phyloP scores from a whole-genome alignment of 2,888 invertebrate genomes.

The Scrobipalpa costella region DNA sequence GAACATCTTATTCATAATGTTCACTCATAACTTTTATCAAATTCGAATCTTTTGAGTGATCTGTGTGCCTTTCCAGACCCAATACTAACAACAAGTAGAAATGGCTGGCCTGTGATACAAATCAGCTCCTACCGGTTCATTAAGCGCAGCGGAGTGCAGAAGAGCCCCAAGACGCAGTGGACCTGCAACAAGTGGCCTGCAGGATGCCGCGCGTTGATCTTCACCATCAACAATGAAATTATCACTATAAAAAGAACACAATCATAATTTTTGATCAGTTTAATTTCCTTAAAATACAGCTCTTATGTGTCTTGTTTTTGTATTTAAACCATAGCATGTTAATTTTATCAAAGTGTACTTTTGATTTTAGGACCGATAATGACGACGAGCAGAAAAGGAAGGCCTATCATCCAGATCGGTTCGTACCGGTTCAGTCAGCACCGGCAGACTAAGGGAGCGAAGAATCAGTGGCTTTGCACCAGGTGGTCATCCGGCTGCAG shows the following conservation, averaged over 20 bases:
- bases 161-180: constrained; percentile 39
- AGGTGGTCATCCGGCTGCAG: no score
- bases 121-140: constrained; percentile 46
- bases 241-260: constrained; percentile 10
- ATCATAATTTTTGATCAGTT: no score
- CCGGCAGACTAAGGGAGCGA: constrained; percentile 30
- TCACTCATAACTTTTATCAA: no score
- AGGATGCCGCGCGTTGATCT: constrained; percentile 36
- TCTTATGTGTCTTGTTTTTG: no score
- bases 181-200: constrained; percentile 38
- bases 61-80: constrained; percentile 27
- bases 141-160: constrained; percentile 22
- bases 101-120: constrained; percentile 46
- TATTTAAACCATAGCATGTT: no score
- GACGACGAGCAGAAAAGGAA: constrained; percentile 43
- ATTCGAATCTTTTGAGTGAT: no score
- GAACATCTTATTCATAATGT: no score
- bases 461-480: constrained; percentile 43
- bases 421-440: constrained; percentile 45
- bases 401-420: no score
- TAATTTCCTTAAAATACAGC: no score
- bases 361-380: constrained; percentile 32
- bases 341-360: constrained; percentile 15
- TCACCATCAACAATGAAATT: constrained; percentile 34
- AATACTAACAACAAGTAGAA: constrained; percentile 40